Conservation (phyloP, 2,113 vertebrate species). For the Megaleporinus macrocephalus region DNA sequence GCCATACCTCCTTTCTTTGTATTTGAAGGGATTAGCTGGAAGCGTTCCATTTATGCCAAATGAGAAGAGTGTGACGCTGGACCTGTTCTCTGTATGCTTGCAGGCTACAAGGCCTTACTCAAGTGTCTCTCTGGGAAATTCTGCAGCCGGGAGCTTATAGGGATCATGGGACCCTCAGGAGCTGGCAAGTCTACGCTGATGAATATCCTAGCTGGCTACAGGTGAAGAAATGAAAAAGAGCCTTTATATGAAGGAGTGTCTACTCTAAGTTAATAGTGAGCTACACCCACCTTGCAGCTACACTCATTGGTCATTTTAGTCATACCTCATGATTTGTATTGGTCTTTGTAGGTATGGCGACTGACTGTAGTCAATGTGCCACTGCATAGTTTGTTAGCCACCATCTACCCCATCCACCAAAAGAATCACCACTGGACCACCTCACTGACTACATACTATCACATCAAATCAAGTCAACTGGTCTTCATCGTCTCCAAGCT, state of each 20-base stretch:
- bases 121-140: conserved; percentile 96
- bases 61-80: neutral
- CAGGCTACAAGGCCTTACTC: conserved; percentile 96
- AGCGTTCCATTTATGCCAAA: neutral
- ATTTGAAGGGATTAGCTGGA: conserved; percentile 43
- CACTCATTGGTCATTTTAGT: neutral
- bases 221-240: conserved; percentile 73
- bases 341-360: too few relatives aligned
- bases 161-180: conserved; percentile 97
- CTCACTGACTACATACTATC: too few relatives aligned
- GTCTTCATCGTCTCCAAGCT: too few relatives aligned
- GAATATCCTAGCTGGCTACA: conserved; percentile 98
- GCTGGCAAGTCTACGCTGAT: conserved; percentile 96
- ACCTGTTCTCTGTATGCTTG: neutral
- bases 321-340: too few relatives aligned
- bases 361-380: too few relatives aligned
- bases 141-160: conserved; percentile 91
- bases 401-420: too few relatives aligned
- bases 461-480: too few relatives aligned
- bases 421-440: too few relatives aligned
- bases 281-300: neutral
- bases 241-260: neutral
- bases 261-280: neutral
- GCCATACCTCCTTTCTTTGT: conserved; percentile 10
- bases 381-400: too few relatives aligned